These are phyloP conservation scores for Aptenodytes patagonicus DNA, from an alignment of 2,113 vertebrate species.

Conservation along the genomic window DNA sequence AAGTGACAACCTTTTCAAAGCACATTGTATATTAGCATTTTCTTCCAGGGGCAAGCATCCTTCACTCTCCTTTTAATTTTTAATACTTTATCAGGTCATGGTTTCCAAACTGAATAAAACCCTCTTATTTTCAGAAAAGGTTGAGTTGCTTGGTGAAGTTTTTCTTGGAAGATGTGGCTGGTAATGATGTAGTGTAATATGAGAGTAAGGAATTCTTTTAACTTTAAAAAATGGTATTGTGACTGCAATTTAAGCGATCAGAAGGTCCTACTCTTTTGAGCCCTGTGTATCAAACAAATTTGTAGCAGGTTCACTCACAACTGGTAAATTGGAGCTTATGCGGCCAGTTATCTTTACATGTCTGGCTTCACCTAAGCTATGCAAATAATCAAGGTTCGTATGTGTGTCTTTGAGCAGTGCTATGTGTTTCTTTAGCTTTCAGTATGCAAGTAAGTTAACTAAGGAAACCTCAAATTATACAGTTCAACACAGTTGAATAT, in stretches of 20 bases:
- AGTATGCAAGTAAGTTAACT: background rate
- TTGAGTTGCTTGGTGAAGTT: background rate
- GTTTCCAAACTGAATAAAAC: background rate
- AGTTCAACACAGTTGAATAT: background rate
- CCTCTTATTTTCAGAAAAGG: background rate
- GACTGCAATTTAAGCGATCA: background rate
- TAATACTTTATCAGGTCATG: background rate
- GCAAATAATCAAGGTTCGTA: background rate
- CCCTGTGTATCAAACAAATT: background rate
- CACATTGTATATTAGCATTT: background rate
- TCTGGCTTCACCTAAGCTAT: background rate
- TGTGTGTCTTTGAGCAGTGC: background rate
- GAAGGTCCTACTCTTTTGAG: background rate
- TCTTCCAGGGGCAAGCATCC: background rate
- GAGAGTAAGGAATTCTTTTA: background rate
- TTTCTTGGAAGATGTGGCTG: conserved; percentile 2
- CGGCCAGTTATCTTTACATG: rapidly evolving
- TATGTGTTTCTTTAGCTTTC: background rate
- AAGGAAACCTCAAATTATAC: background rate
- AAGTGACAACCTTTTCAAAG: background rate
- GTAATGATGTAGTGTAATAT: conserved; percentile 15
- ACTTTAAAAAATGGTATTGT: background rate
- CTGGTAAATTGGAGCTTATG: background rate
- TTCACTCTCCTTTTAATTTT: background rate
- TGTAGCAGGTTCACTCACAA: background rate